A percentile compares a stretch with the other conserved stretches of the same genome.
Conservation (phyloP, 2,888 invertebrate species). For the Pseudanteris insignis region DNA sequence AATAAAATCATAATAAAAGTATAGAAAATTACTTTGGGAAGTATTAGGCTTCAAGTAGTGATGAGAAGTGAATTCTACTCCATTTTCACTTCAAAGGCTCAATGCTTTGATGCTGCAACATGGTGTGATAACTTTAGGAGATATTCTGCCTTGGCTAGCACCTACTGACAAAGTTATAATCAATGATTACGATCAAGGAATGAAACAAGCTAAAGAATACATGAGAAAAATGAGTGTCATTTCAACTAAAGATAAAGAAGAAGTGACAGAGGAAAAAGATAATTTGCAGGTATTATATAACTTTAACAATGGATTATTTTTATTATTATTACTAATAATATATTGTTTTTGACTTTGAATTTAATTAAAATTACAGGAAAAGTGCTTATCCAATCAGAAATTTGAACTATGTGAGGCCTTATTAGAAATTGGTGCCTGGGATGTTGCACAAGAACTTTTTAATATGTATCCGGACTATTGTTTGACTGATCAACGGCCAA, state of each 20-base stretch:
- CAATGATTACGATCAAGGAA: slow-evolving; percentile 82
- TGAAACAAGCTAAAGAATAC: slow-evolving; percentile 85
- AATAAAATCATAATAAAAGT: too few species aligned
- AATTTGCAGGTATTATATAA: slow-evolving; percentile 70
- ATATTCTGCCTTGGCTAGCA: slow-evolving; percentile 91
- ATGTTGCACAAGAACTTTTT: slow-evolving; percentile 81
- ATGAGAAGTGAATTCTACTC: too few species aligned
- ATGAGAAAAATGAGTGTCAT: slow-evolving; percentile 87
- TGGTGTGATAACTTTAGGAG: slow-evolving; percentile 83
- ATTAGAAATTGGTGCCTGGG: slow-evolving; percentile 90
- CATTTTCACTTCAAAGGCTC: slow-evolving; percentile 86
- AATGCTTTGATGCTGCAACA: slow-evolving; percentile 91
- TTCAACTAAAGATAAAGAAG: slow-evolving; percentile 81
- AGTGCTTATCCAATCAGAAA: slow-evolving; percentile 84
- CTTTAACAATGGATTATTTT: too few species aligned
- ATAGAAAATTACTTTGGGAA: too few species aligned
- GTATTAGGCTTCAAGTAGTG: too few species aligned
- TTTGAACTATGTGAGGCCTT: slow-evolving; percentile 91
- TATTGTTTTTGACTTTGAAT: too few species aligned
- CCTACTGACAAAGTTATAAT: slow-evolving; percentile 86
- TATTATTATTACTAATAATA: too few species aligned
- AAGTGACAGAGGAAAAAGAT: slow-evolving; percentile 76
- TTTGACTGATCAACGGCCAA: slow-evolving; percentile 79
- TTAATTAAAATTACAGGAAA: too few species aligned
- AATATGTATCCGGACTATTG: slow-evolving; percentile 84